Base-by-base conservation (phyloP, 2,888 invertebrate species). In the Selenia dentaria region DNA sequence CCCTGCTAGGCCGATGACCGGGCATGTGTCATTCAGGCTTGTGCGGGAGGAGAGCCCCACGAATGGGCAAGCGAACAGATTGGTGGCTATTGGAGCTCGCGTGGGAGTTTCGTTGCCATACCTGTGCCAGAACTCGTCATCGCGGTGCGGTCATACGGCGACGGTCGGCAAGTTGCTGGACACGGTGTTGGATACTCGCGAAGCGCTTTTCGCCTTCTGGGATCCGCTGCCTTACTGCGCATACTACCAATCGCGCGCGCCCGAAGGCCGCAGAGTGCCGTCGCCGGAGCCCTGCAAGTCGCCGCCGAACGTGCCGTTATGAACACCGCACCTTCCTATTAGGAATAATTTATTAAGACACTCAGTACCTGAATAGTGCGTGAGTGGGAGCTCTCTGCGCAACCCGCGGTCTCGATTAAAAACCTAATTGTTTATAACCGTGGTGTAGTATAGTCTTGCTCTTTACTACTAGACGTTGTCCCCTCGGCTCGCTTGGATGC, bases 181-280 rank as follows among this genome's bases (percentile, higher is more conserved):
- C 25, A 94, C 94, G 0, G 94, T 95, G 24, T 73, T 96, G 58
- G 95, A 96, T 66, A 95, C 95, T 59, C 91, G 95, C 26, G 96
- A 96, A 70, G 96, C 95, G 0, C 83, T 96, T 0, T 96, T 96
- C 68, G 92, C 94, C 3, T 94, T 94, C 67, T 96, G 96, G 96
- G 96, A 96, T 71, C 96, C 96, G 3, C 74, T 96, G 62, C 96
- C 96, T 0, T 96, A 96, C 72, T 96, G 96, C 70, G 96, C 95
- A 1, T 96, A 96, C 74, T 96, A 96, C 80, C 96, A 96, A 72
- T 93, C 96, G 62, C 95, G 96, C 67, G 76, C 94, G 62, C 96
- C 96, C 26, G 83, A 78, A 16, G 83, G 82, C 54, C 76, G 78
- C 67, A 83, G 79, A 73, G 80, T 76, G 68, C 91, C 81, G 56